These are phyloP conservation scores for Oreocharis arfaki DNA, from an alignment of 2,113 vertebrate species.

Conservation along the genomic window DNA sequence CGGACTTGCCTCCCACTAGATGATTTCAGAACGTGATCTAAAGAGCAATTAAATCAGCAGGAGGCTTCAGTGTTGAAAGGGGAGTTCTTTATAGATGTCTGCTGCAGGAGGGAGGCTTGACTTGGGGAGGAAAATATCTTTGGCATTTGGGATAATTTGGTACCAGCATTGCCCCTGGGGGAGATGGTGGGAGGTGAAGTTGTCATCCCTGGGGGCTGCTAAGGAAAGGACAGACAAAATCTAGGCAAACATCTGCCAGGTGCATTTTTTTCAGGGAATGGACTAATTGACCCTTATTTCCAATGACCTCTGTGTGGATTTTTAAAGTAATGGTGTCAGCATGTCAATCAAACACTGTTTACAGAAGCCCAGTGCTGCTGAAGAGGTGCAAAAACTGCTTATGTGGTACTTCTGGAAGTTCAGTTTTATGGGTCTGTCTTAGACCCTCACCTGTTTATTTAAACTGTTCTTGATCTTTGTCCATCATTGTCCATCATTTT, in stretches of 20 bases:
- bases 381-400: background rate
- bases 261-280: background rate
- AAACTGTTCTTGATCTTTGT: background rate
- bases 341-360: background rate
- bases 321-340: background rate
- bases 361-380: background rate
- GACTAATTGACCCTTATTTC: background rate
- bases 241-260: background rate
- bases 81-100: background rate
- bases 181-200: background rate
- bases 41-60: background rate
- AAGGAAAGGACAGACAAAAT: background rate
- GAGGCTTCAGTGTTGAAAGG: background rate
- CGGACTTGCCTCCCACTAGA: background rate
- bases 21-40: background rate
- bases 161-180: background rate
- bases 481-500: background rate
- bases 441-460: background rate
- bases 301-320: background rate
- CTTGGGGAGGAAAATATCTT: background rate
- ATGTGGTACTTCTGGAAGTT: background rate
- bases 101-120: background rate
- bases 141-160: background rate
- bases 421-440: background rate
- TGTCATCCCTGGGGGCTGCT: background rate